Conservation (phyloP, 2,888 invertebrate genomes). For the Phasia obesa region DNA sequence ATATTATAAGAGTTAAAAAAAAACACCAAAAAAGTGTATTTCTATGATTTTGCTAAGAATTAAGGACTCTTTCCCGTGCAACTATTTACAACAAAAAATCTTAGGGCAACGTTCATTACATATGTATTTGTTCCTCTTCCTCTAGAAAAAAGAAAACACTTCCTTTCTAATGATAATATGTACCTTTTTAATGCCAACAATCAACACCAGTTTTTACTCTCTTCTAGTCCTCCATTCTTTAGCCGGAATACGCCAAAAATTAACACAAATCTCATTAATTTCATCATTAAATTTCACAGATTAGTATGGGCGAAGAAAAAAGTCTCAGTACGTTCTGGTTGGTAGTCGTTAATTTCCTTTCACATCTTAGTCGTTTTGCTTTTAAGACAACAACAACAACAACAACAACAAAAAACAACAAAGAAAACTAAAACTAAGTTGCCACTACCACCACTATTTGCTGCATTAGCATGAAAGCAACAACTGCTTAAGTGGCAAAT, state of each 20-base stretch:
- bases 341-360: conserved; percentile 61
- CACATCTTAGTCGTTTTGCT: conserved; percentile 44
- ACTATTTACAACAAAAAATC: too few species aligned
- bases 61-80: too few species aligned
- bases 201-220: neutral
- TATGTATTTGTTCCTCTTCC: too few species aligned
- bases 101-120: too few species aligned
- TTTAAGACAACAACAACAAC: neutral
- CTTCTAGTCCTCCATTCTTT: neutral
- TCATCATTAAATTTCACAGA: conserved; percentile 70
- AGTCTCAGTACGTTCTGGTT: conserved; percentile 14
- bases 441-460: neutral
- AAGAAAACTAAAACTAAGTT: conserved; percentile 25
- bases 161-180: conserved; percentile 43
- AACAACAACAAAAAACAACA: neutral
- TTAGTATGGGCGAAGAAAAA: conserved; percentile 61
- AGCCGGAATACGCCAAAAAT: conserved; percentile 52
- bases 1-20: too few species aligned
- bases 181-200: conserved; percentile 25
- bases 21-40: too few species aligned
- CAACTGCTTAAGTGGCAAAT: conserved; percentile 47
- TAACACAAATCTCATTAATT: conserved; percentile 73
- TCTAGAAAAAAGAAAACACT: neutral
- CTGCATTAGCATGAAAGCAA: conserved; percentile 47
- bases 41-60: too few species aligned